phyloP scores from a whole-genome alignment of 2,113 vertebrate species.

The Geococcyx californianus region DNA sequence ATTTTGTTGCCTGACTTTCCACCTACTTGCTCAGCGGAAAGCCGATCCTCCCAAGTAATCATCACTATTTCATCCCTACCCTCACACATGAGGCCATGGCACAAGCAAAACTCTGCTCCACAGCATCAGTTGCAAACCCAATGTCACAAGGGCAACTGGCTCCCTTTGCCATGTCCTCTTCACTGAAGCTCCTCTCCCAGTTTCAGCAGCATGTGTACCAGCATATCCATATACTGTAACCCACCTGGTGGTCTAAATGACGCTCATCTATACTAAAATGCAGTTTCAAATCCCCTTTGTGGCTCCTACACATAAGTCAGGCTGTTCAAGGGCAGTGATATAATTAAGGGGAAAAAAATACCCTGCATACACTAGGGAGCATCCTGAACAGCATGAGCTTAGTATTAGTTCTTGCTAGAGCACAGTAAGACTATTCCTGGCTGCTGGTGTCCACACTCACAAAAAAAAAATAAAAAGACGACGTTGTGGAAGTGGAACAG shows the following conservation, averaged over 20 bases:
- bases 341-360: slow-evolving; percentile 25
- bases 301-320: not conserved
- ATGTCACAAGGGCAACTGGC: slow-evolving; percentile 33
- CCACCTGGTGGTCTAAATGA: not conserved
- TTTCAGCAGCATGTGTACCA: not conserved
- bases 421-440: slow-evolving; percentile 3
- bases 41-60: slow-evolving; percentile 43
- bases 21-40: slow-evolving; percentile 64
- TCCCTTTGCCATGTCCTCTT: not conserved
- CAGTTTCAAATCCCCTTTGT: not conserved
- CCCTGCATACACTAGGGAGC: not conserved
- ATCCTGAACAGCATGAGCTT: not conserved
- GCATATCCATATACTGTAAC: not conserved
- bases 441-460: not conserved
- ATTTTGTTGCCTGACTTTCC: slow-evolving; percentile 66
- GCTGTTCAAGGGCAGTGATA: not conserved
- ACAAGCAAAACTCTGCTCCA: not conserved
- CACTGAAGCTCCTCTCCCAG: not conserved
- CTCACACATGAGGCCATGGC: not conserved
- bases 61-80: slow-evolving; percentile 45
- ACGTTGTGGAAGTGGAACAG: not conserved
- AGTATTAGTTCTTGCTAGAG: slow-evolving; percentile 3
- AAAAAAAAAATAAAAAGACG: not conserved
- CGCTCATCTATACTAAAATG: not conserved
- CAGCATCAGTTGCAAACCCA: slow-evolving; percentile 33